Evolutionary conservation across 2,113 vertebrate genomes (phyloP), one percentile per base, ranked within the genome.

Genomic region (Sinocyclocheilus anophthalmus): DNA sequence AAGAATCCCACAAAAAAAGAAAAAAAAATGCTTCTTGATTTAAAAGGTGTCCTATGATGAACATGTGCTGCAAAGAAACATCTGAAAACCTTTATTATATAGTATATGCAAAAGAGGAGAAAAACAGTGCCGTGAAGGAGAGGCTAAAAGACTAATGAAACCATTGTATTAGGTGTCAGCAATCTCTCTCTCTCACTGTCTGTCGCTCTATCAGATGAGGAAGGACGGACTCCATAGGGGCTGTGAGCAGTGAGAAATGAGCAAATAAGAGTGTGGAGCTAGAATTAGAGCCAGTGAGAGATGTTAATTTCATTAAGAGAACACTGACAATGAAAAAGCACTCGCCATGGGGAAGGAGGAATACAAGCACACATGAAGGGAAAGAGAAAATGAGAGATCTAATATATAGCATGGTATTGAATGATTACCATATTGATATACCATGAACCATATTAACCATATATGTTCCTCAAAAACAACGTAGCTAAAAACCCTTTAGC

Each of bases 241-340:
- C n/a, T 33, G 45, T 48, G 55, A 76, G 26, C 42, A 83, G 79
- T 37, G 84, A 81, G 81, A 90, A 91, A 90, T 81, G 87, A 90
- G 85, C 82, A 67, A 87, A 91, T 87, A 88, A 85, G 90, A 90
- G 86, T 33, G 11, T 37, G 81, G 53, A 83, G 24, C 18, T 16
- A 7, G 13, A 12, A 55, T 65, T n/a, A 30, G 16, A 50, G 70
- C 26, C 77, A 82, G 37, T 80, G 70, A 76, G 83, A 67, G 42
- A 59, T 73, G 86, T 84, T 89, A 76, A 92, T 92, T 92, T 91
- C 57, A 85, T 84, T 90, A 92, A 93, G 92, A 87, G 90, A 92
- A 90, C 90, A 92, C 85, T 84, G 88, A 86, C 87, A 90, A 48
- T 78, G 67, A 84, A 87, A 87, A 88, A 22, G 72, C 77, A 81